Percentiles rank a stretch among this genome's conserved stretches.
Evolutionary conservation across 1,140 invertebrate genomes (phyloP).

Genomic region (Drosophila bifasciata): DNA sequence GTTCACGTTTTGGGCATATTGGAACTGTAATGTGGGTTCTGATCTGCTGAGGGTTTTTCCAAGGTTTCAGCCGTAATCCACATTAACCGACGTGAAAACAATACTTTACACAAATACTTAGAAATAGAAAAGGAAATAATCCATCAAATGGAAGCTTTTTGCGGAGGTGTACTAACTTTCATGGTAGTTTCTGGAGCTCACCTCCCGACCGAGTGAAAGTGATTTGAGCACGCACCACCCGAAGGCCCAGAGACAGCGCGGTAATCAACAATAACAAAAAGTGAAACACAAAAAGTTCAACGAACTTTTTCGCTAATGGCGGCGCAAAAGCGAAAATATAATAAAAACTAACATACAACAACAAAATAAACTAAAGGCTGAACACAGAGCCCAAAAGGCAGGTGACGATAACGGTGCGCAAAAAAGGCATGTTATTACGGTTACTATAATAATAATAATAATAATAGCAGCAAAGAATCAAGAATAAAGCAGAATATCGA

Average conservation of each 20-base stretch:
- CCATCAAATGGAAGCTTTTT: not conserved
- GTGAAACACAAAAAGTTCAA: conserved; percentile 61
- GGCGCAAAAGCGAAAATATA: conserved; percentile 52
- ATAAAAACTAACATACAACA: conserved; percentile 50
- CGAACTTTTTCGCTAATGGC: conserved; percentile 76
- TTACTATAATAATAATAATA: conserved; percentile 48
- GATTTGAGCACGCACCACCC: conserved; percentile 14
- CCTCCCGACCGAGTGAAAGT: conserved; percentile 57
- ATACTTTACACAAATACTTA: not conserved
- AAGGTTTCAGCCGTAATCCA: not conserved
- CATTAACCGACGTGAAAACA: conserved; percentile 14
- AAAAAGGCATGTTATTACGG: conserved; percentile 45
- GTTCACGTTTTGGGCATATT: conserved; percentile 37
- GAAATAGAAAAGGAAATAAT: not conserved
- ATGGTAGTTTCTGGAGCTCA: not conserved
- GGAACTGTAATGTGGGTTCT: conserved; percentile 21
- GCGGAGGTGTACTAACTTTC: too few relatives aligned
- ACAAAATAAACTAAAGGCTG: conserved; percentile 31
- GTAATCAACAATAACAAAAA: conserved; percentile 57
- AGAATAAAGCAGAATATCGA: conserved; percentile 16
- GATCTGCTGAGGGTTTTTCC: not conserved
- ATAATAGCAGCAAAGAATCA: conserved; percentile 30
- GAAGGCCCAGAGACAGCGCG: conserved; percentile 39
- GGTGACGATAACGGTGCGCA: conserved; percentile 57
- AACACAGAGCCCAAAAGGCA: conserved; percentile 65